Base-by-base conservation (phyloP, 1,140 invertebrate genomes). In the Leptinotarsa undecemlineata region DNA sequence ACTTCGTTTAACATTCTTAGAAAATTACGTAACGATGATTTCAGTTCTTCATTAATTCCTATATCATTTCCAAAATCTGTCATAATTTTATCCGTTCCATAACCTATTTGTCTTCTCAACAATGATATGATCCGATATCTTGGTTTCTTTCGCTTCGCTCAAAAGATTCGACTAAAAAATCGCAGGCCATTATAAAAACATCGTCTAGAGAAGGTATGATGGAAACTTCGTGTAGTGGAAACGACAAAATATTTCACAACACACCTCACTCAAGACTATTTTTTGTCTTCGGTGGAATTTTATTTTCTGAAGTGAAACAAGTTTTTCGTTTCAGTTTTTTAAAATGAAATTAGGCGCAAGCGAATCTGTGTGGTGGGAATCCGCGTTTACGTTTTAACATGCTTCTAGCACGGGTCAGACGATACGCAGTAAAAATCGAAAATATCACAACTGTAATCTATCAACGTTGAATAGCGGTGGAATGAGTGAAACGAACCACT, bases 171-270 rank as follows among this genome's bases (percentile, higher is more conserved):
- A 69, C 42, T 69, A 20, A 23, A 69, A 48, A 5, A 69, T 6
- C 17, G 13, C 51, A 57, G 15, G 51, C 51, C 13, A 69, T 23
- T 69, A 48, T 48, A 13, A 69, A 69, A 33, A 69, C 26, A 69
- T 69, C 21, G 33, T 69, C 68, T 69, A 69, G 68, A 69, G 11
- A 69, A 69, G 68, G 33, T 17, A 69, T 69, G 48, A 69, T 69
- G 68, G 14, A 48, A 69, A 69, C 68, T 69, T 23, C 3, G 8
- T 69, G 17, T 47, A 8, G 4, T n/a, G 26, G 51, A 51, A n/a
- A 69, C 42, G 42, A 23, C 8, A 11, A 47, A 69, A 69, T 11
- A 42, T 42, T 42, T 42, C 33, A 11, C 13, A 69, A 48, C 5
- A 69, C 68, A 69, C 42, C 42, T 0, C 11, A 47, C 23, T 42